These are phyloP conservation scores for Heterohyrax brucei DNA, from an alignment of 2,797 vertebrate species.

Conservation along the genomic window DNA sequence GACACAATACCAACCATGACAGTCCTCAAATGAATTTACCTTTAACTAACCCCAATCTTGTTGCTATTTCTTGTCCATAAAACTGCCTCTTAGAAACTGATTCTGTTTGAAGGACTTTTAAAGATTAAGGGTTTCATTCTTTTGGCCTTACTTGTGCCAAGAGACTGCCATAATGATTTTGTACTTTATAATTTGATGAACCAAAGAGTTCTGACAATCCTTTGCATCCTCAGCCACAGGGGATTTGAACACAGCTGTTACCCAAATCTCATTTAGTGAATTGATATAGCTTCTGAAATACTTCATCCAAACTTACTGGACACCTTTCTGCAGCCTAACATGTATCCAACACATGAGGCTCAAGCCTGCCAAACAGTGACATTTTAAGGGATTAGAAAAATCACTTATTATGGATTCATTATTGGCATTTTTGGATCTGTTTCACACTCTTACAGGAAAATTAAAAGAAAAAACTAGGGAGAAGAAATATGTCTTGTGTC, in stretches of 20 bases:
- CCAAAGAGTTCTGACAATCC: slow-evolving; percentile 73
- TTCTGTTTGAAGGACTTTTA: slow-evolving; percentile 11
- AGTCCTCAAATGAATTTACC: neutral
- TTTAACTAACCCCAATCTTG: neutral
- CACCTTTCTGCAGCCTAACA: neutral
- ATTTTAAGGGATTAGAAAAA: neutral
- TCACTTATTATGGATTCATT: neutral
- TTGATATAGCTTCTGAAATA: slow-evolving; percentile 41
- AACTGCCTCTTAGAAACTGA: neutral
- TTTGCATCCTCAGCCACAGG: slow-evolving; percentile 65
- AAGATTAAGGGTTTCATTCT: slow-evolving; percentile 52
- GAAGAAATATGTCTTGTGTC: neutral
- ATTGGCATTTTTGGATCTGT: neutral
- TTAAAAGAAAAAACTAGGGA: neutral
- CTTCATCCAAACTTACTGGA: slow-evolving; percentile 8
- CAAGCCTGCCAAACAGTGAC: neutral
- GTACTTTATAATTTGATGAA: slow-evolving; percentile 64
- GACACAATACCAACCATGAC: too few species aligned
- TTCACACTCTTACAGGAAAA: neutral
- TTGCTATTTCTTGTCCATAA: neutral
- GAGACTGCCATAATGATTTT: slow-evolving; percentile 73
- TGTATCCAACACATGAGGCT: neutral
- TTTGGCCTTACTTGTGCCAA: slow-evolving; percentile 44
- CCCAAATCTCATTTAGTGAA: slow-evolving; percentile 75
- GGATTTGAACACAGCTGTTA: slow-evolving; percentile 52